Percentiles rank a stretch among this genome's conserved stretches.
These are phyloP conservation scores for Thinocorus orbignyianus DNA, from an alignment of 2,113 vertebrate genomes.

Conservation along the genomic window DNA sequence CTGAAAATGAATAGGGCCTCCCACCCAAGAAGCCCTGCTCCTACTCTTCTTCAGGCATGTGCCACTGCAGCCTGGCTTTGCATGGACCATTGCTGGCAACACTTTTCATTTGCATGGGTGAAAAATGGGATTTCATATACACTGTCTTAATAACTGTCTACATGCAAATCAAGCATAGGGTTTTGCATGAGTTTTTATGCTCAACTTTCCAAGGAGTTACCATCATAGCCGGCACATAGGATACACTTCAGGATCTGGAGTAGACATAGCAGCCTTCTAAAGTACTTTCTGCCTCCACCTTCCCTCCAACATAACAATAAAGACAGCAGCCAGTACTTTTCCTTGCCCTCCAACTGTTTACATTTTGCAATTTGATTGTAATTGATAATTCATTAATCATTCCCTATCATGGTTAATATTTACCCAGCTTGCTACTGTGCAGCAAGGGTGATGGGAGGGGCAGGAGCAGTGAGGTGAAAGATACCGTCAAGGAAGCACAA, in stretches of 20 bases:
- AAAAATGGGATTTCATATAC: background rate
- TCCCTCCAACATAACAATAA: background rate
- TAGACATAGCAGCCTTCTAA: background rate
- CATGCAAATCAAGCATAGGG: background rate
- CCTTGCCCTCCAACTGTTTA: background rate
- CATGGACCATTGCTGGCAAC: fast-evolving
- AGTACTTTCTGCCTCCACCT: background rate
- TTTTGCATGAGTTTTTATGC: background rate
- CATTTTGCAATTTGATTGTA: conserved; percentile 32
- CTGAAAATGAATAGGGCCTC: background rate
- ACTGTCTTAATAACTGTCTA: background rate
- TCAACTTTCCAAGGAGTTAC: background rate
- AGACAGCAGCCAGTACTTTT: conserved; percentile 29
- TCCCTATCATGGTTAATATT: conserved; percentile 66
- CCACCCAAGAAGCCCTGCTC: background rate
- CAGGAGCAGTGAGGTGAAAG: background rate
- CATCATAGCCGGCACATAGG: fast-evolving
- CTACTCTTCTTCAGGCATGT: background rate
- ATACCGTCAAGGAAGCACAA: background rate
- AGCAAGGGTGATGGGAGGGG: background rate
- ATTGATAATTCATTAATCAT: conserved; percentile 64
- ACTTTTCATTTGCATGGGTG: background rate
- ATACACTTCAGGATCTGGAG: background rate
- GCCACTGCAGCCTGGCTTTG: background rate
- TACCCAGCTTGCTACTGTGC: conserved; percentile 49